Evolutionary conservation across 2,888 invertebrate genomes (phyloP), one percentile per base, ranked within the genome.

Genomic region (Matsumyia berberina): DNA sequence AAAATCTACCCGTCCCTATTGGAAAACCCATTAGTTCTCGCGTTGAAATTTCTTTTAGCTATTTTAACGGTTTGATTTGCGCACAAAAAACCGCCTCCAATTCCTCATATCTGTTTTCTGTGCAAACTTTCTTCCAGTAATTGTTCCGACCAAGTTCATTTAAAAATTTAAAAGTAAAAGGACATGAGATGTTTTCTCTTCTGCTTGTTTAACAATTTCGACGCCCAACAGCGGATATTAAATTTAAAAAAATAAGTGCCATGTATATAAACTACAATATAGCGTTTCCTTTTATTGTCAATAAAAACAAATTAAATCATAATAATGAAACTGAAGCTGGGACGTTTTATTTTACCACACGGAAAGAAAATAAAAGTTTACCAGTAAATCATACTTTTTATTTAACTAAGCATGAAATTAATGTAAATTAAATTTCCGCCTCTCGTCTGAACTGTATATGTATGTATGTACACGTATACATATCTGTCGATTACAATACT

Each of bases 391-490:
- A 35, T 69, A 53, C 42, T 53, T 67, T 60, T 69, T 51, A 69
- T 69, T 77, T 53, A 67, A 49, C 67, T 51, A 51, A 67, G 49
- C 66, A 76, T 51, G 42, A 58, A 67, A 67, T 69, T 60, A 60
- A 77, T 69, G 51, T 53, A 53, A 74, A 74, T 66, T 31, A 55
- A 64, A 64, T 55, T 35, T 33, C n/a, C 5, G 17, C 15, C 49
- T 19, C 12, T 46, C 6, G 31, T 17, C 11, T 8, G 1, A 39
- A 39, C 39, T 15, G 3, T 12, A 4, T 57, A 39, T 7, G 3
- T 39, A 51, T 12, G 44, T 4, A 4, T 49, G 35, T 17, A 24
- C 35, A 31, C 31, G 9, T 11, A 9, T 19, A 19, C 19, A 11
- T 35, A 33, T 58, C 33, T 46, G 60, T 69, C 67, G 58, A 76